Base-by-base conservation (phyloP, 2,113 vertebrate genomes). In the Gadus chalcogrammus region DNA sequence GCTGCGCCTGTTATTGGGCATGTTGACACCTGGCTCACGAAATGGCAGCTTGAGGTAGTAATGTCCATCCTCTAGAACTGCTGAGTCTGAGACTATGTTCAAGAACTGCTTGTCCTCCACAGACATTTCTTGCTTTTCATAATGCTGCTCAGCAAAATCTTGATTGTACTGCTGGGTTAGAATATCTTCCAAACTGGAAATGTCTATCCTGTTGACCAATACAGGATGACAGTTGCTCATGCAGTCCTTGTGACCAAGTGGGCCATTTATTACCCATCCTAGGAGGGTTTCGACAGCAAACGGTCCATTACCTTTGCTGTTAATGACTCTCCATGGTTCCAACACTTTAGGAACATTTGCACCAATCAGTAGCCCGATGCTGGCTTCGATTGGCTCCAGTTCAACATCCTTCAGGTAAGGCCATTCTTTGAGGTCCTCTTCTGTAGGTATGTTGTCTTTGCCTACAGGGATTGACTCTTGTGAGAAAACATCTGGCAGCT, bases 221-320 rank as follows among this genome's bases (percentile, higher is more conserved):
- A 63, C 7, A 24, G 20, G 22, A 63, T 6, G 20, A 27, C 61
- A 63, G 61, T 27, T 1, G 28, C 17, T 27, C 12, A 5, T 31
- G 24, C 12, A 28, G 4, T 3, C 24, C 28, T 3, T 27, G 20
- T 16, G 12, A 28, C 3, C 22, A 9, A 63, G 61, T 63, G 61
- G 61, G 15, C 61, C 61, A 63, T 63, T 63, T 28, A 4, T 63
- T 24, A 63, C 24, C 61, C 61, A 63, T 12, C 61, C 61, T 15
- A 63, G n/a, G 8, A n/a, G 18, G 18, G 60, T 61, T 61, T 12
- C 1, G 20, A 61, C 60, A 20, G 60, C 60, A 8, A 20, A 61
- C 7, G 60, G 60, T 61, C 60, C 60, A 20, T 61, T 3, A n/a
- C 60, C 60, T 61, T 61, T 4, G 18, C 60, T 61, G 60, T 61